Base-by-base conservation (phyloP, 2,113 vertebrate species). In the Tretioscincus oriximinensis region DNA sequence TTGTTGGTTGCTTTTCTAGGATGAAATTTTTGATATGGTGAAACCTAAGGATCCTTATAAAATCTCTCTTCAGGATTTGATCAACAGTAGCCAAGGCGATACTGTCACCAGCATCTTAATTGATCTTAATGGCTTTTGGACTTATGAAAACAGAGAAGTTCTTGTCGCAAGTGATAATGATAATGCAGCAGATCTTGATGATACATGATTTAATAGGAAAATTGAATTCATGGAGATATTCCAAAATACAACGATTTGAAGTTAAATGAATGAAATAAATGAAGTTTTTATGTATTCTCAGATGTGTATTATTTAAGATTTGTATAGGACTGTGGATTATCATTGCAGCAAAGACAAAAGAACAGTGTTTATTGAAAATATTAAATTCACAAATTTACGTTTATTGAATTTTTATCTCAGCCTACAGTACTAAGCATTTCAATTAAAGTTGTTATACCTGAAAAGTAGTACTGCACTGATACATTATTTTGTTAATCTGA, bases 1-100 rank as follows among this genome's bases (percentile, higher is more conserved):
- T 72, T 89, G 76, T 65, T 85, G 47, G 77, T 80, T 88, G 31
- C 61, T 85, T 89, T 91, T 86, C 51, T 75, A 99, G 98, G 98
- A 99, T 94, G 98, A 99, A 94, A 99, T 99, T 87, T 99, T 98
- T 93, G 98, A 99, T 90, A 99, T 99, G 98, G 98, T 99, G 84
- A 99, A 99, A 90, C 98, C 98, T 72, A 98, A 97, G 89, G 97
- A 99, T 91, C 98, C 98, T 68, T 97, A 95, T 84, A 98, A 96
- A 93, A 99, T 99, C 90, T 98, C 98, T 3, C 96, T 99, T 88
- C 98, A 99, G 91, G 98, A 99, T 85, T 93, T 99, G 92, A 99
- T 99, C 78, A 99, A 95, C 93, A 98, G 98, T 89, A 96, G 97
- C 74, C 98, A 99, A 94, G 98, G 98, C 9, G 98, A 99, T 88